Percentiles rank a stretch among this genome's conserved stretches.
Conservation (phyloP, 2,113 vertebrate species). For the Scolopax mira region DNA sequence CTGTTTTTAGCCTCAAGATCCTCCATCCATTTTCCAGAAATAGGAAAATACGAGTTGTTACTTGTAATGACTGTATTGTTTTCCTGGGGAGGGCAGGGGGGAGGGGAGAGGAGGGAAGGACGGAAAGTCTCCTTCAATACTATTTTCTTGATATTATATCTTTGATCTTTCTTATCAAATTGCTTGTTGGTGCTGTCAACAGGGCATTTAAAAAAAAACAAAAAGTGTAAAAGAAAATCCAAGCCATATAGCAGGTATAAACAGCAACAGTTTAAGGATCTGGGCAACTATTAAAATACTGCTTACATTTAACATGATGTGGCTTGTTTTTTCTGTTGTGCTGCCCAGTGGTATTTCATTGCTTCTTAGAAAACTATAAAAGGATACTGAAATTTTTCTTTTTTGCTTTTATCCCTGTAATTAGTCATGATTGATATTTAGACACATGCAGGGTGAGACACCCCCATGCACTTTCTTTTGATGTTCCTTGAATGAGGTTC, state of each 20-base stretch:
- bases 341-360: background rate
- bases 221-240: background rate
- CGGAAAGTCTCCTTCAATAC: background rate
- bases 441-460: background rate
- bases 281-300: background rate
- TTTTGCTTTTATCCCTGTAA: background rate
- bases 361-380: background rate
- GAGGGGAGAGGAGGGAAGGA: too few relatives aligned
- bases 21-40: background rate
- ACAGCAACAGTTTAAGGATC: background rate
- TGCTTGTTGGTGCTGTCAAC: background rate
- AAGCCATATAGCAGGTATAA: background rate
- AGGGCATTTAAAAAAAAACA: background rate
- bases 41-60: background rate
- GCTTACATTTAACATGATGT: background rate
- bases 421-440: background rate
- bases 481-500: background rate
- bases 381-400: background rate
- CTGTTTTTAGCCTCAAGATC: background rate
- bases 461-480: background rate
- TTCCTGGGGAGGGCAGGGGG: background rate
- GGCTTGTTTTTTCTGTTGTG: background rate
- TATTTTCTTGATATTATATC: background rate
- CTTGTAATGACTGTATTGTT: background rate
- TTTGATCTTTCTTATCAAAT: background rate